Evolutionary conservation across 92 coral and sea anemone species (phyloP), one percentile per base, ranked within the genome.

Genomic region (Epizoanthus rinbou): DNA sequence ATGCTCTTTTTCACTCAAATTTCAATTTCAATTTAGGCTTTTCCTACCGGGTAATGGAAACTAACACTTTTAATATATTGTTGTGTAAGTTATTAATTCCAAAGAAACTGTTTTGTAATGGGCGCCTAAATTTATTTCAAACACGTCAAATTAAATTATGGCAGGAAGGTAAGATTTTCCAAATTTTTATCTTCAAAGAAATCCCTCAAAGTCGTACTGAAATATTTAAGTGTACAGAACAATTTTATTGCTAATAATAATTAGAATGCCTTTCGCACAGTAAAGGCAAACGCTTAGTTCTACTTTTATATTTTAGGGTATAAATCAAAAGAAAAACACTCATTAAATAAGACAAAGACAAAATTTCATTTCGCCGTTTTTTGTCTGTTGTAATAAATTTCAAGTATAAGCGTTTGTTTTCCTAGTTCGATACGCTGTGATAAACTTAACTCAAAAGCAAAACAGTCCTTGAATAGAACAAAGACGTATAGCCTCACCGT

Each of bases 61-160:
- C 67, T 75, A 75, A 75, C 81, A 23, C 82, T 62, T 21, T 62
- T 62, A 60, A 78, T 41, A 62, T 78, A 78, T 78, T 60, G 47
- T 63, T 63, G 71, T 63, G 45, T 23, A 78, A 78, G 69, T 78
- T 78, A 78, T 78, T 41, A 57, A 62, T 60, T 14, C 19, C 50
- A 60, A 39, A 78, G 82, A 62, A 78, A 60, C 57, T 37, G 82
- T 78, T 78, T 78, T 78, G 65, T 78, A 78, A 78, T 78, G 58
- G 52, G 56, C 25, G 60, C 53, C 72, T 23, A 78, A 67, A 67
- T 67, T 67, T 67, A 35, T 67, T 67, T 67, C 33, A 67, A 78
- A 62, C 72, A 78, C 45, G 71, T 78, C 82, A 78, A 78, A 78
- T 78, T 78, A 78, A 60, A 62, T 78, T 78, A 78, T 78, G 82